Base-by-base conservation (phyloP, 2,888 invertebrate genomes). In the Coronaproctus castanopsis region DNA sequence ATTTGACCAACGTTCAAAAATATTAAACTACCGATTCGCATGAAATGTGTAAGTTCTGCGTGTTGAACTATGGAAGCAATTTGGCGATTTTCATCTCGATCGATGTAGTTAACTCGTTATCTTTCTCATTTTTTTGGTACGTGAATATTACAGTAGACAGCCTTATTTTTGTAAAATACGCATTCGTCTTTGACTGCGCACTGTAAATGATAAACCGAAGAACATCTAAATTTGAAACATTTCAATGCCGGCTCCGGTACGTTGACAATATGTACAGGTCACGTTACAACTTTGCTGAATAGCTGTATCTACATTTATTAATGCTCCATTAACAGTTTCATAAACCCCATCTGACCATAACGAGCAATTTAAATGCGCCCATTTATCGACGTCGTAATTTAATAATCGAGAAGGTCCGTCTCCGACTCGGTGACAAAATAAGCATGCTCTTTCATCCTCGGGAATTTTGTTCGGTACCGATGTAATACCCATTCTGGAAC, bases 341-440 rank as follows among this genome's bases (percentile, higher is more conserved):
- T 95, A 97, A 1, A 96, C 96, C 61, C 93, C 92, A 65, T 89
- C 85, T 0, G 96, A 95, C 98, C 98, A 98, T 21, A 99, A 76
- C 2, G 95, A 97, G 73, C 98, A 98, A 73, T 98, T 99, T 23
- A 98, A 75, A 72, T 98, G 98, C 56, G 95, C 89, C 97, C 97
- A 99, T 71, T 92, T 86, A 72, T 95, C 90, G 18, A 95, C 91
- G 71, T 97, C 97, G 69, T 88, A 86, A 72, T 97, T 97, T 19
- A 99, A 75, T 56, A 99, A 75, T 60, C 98, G 75, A 65, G 24
- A 62, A 62, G 21, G 49, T 1, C 88, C 88, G 72, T 97, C 96
- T 1, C 95, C 92, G 64, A 81, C 77, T 63, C 81, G 80, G 65
- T 86, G 85, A 71, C 96, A 97, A 69, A 97, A 81, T 70, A 89